phyloP scores from a whole-genome alignment of 2,113 vertebrate genomes.

The Jacana jacana region DNA sequence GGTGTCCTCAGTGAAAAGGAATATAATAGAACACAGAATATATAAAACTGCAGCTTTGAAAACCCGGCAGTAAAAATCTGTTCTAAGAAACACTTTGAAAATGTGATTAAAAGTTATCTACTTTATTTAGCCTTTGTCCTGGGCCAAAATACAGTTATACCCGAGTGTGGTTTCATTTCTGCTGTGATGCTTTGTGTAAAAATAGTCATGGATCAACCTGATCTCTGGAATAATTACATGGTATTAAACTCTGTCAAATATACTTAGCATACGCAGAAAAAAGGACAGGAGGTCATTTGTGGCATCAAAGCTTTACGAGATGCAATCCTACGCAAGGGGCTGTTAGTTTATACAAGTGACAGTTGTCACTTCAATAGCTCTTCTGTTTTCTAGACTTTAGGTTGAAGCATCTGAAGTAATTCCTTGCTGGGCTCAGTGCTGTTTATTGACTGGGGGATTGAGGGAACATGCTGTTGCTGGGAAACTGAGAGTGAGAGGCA shows the following conservation, averaged over 20 bases:
- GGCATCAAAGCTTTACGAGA: not conserved
- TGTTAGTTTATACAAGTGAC: not conserved
- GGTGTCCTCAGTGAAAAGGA: not conserved
- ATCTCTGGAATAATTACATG: not conserved
- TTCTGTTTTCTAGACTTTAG: conserved; percentile 3
- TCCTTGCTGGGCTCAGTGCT: conserved; percentile 20
- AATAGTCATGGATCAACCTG: not conserved
- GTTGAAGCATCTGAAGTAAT: conserved; percentile 25
- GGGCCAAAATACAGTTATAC: not conserved
- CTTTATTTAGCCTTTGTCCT: not conserved
- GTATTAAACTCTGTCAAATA: not conserved
- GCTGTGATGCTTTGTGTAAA: not conserved
- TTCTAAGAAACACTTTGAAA: not conserved
- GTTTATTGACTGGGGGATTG: conserved; percentile 29
- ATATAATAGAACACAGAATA: not conserved
- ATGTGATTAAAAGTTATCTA: not conserved
- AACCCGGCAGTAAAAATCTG: not conserved
- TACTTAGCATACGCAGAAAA: not conserved
- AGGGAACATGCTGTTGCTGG: conserved; percentile 63
- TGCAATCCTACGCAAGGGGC: not conserved
- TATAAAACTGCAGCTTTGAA: not conserved
- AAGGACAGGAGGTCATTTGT: not conserved
- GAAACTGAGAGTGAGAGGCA: conserved; percentile 61
- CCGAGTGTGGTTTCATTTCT: not conserved
- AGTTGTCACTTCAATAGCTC: not conserved